phyloP scores from a whole-genome alignment of 2,113 vertebrate species.

The Nothobranchius kuhntae region DNA sequence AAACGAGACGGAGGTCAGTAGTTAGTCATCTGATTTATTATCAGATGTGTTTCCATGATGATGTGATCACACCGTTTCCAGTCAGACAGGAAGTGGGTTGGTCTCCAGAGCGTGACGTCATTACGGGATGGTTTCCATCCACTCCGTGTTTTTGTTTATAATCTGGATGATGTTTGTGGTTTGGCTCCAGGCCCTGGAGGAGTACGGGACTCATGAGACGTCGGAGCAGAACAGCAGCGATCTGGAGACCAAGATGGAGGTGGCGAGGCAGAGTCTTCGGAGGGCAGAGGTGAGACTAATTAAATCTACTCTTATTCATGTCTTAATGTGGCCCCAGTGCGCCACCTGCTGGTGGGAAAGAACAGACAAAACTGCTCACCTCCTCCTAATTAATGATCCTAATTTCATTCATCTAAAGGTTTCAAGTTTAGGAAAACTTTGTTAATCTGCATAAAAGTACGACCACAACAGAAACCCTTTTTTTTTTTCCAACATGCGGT shows the following conservation, averaged over 20 bases:
- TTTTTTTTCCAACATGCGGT: too few species aligned
- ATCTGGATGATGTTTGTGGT: background rate
- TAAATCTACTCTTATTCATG: background rate
- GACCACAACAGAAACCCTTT: background rate
- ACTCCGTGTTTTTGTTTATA: background rate
- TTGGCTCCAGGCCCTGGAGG: slow-evolving; percentile 82
- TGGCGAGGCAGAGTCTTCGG: slow-evolving; percentile 88
- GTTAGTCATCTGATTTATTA: slow-evolving; percentile 1
- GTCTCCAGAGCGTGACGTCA: slow-evolving; percentile 2
- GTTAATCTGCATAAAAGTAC: too few species aligned
- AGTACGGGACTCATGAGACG: slow-evolving; percentile 84
- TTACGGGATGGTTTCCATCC: background rate
- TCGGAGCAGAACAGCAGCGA: slow-evolving; percentile 85
- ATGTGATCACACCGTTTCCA: slow-evolving; percentile 12
- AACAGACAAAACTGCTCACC: background rate
- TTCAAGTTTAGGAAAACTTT: too few species aligned
- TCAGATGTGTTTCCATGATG: background rate
- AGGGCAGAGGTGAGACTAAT: slow-evolving; percentile 86
- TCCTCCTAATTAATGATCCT: too few species aligned
- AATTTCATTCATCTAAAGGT: background rate
- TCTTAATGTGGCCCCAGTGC: background rate
- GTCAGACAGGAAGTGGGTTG: slow-evolving; percentile 19
- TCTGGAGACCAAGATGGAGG: slow-evolving; percentile 91
- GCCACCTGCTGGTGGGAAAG: slow-evolving; percentile 55
- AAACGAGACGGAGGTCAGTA: background rate